phyloP scores from a whole-genome alignment of 1,140 invertebrate genomes.

The Polyergus mexicanus region DNA sequence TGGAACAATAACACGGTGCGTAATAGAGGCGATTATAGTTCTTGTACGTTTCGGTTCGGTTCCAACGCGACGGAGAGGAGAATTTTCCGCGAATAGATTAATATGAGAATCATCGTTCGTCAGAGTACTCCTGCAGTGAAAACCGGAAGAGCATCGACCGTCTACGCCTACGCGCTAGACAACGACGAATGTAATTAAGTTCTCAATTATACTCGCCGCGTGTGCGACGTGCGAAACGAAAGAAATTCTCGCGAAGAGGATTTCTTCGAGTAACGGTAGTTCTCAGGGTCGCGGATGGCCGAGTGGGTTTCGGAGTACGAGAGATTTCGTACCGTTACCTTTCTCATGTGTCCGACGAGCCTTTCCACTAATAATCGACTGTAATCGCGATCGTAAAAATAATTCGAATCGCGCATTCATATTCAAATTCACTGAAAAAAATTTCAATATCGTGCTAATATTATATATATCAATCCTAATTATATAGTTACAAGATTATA shows the following conservation, averaged over 20 bases:
- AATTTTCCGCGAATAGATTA: slow-evolving; percentile 48
- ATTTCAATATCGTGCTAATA: too few relatives aligned
- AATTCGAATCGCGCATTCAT: not conserved
- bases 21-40: slow-evolving; percentile 57
- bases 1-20: slow-evolving; percentile 10
- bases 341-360: slow-evolving; percentile 45
- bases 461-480: not conserved
- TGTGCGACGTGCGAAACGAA: slow-evolving; percentile 33
- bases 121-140: slow-evolving; percentile 18
- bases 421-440: not conserved
- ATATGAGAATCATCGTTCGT: slow-evolving; percentile 37
- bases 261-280: slow-evolving; percentile 53
- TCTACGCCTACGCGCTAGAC: not conserved
- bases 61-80: slow-evolving; percentile 17
- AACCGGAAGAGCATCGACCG: slow-evolving; percentile 41
- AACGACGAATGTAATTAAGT: slow-evolving; percentile 29
- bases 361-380: slow-evolving; percentile 32
- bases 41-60: slow-evolving; percentile 59
- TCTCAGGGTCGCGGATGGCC: slow-evolving; percentile 53
- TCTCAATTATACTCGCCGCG: slow-evolving; percentile 21
- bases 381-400: slow-evolving; percentile 27
- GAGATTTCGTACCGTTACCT: slow-evolving; percentile 67
- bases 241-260: slow-evolving; percentile 42
- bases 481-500: not conserved
- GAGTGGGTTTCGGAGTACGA: slow-evolving; percentile 50